phyloP scores from a whole-genome alignment of 2,888 invertebrate genomes.

The Sarcophaga rosellei region DNA sequence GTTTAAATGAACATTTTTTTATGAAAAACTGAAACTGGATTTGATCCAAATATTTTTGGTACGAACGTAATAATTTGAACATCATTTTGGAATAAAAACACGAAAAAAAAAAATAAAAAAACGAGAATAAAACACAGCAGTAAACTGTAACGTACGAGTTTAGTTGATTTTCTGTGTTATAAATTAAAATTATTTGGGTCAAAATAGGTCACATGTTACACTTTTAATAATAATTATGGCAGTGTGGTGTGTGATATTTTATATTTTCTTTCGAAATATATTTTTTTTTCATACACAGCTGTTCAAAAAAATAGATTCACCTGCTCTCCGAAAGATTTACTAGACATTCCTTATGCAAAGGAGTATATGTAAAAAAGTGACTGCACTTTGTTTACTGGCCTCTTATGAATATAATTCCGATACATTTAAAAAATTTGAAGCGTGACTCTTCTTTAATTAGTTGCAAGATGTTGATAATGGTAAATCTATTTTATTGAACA shows the following conservation, averaged over 20 bases:
- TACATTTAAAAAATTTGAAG: too few species aligned
- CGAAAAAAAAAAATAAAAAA: not conserved
- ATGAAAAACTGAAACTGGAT: conserved; percentile 32
- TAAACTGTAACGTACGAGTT: not conserved
- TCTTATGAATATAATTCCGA: too few species aligned
- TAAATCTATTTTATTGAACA: too few species aligned
- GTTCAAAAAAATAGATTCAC: too few species aligned
- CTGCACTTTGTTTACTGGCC: too few species aligned
- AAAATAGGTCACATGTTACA: not conserved
- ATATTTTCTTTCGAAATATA: not conserved
- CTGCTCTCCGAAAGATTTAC: too few species aligned
- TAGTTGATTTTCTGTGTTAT: not conserved
- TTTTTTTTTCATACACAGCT: too few species aligned
- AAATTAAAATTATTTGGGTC: not conserved
- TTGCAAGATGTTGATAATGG: too few species aligned
- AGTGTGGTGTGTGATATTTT: not conserved
- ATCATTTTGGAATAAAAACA: not conserved
- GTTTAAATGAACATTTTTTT: conserved; percentile 49
- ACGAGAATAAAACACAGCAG: not conserved
- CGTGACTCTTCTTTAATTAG: too few species aligned
- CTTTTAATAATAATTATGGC: not conserved
- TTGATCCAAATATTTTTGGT: conserved; percentile 45
- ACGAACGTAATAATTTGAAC: not conserved
- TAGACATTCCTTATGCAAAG: too few species aligned
- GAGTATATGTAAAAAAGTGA: too few species aligned